Evolutionary conservation across 2,888 invertebrate genomes (phyloP), one percentile per base, ranked within the genome.

Genomic region (Ormyrus pomaceus): DNA sequence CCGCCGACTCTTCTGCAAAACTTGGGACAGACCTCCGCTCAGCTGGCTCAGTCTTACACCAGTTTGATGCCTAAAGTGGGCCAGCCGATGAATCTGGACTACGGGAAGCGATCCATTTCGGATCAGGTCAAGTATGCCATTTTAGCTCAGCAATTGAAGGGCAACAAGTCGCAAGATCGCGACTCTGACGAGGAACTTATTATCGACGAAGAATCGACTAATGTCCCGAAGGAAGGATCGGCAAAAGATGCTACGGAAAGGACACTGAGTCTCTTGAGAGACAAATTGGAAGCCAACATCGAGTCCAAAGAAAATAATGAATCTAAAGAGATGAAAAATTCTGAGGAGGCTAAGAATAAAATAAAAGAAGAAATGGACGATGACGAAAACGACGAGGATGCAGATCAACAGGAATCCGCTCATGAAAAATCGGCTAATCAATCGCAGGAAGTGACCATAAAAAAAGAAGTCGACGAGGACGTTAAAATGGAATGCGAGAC

Each of bases 81-180:
- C 1, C 77, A 73, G 10, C 48, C 50, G 0, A 2, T 45, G 2
- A 0, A 34, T 34, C 34, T 34, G 1, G 61, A 77, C 50, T 58
- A 75, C 90, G 59, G 89, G 87, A 82, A 87, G 91, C 87, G 88
- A 85, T 82, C 88, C 10, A 93, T 94, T 45, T 94, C 93, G 0
- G 94, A 94, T 83, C 94, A 94, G 85, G 93, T 96, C 0, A 96
- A 95, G 86, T 95, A 94, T 84, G 96, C 96, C 0, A 94, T 96
- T 66, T 87, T 96, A 83, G 95, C 96, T 13, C 95, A 96, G 84
- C 96, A 96, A 85, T 91, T 96, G 3, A 95, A 95, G 79, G 86
- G 85, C 58, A 88, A 86, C 83, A 85, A 88, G 65, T 91, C 92
- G 79, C 94, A 94, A 76, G 93, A 94, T 62, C 93, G 94, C 86